phyloP scores from a whole-genome alignment of 30 jellyfish, hydroid and myxozoan genomes.

The Aurelia aurita region DNA sequence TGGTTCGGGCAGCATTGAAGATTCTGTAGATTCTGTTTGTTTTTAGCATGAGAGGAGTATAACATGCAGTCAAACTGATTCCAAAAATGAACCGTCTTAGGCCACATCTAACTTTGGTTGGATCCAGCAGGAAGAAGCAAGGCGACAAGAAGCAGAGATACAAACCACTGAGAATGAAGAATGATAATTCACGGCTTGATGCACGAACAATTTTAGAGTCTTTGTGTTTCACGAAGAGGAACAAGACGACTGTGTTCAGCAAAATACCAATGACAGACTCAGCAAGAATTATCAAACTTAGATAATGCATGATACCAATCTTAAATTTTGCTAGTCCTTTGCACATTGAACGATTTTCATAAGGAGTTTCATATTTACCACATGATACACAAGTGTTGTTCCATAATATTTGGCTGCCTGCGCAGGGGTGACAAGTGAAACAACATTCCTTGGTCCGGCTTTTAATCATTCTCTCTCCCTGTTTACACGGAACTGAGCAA shows the following conservation, averaged over 20 bases:
- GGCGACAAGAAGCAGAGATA: constrained; percentile 65
- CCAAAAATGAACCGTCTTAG: constrained; percentile 78
- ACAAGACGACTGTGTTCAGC: constrained; percentile 18
- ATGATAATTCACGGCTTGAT: constrained; percentile 70
- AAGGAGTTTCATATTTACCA: constrained; percentile 20
- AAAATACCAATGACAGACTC: constrained; percentile 42
- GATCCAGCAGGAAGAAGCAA: constrained; percentile 40
- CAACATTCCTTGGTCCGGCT: constrained; percentile 52
- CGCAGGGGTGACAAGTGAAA: constrained; percentile 60
- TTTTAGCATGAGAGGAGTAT: constrained; percentile 82
- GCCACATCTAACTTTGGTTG: constrained; percentile 53
- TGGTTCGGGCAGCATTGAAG: constrained; percentile 68
- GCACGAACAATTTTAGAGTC: constrained; percentile 57
- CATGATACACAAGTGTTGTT: constrained; percentile 57
- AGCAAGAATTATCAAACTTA: constrained; percentile 26
- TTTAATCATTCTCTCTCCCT: constrained; percentile 16
- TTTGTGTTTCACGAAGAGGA: constrained; percentile 24
- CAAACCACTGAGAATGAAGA: constrained; percentile 54
- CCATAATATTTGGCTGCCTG: constrained; percentile 10
- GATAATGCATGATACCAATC: background rate
- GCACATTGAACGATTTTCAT: constrained; percentile 8
- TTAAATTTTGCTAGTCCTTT: constrained; percentile 16
- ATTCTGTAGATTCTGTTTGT: constrained; percentile 83
- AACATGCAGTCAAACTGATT: constrained; percentile 75
- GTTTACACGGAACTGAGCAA: constrained; percentile 52